phyloP scores from a whole-genome alignment of 2,888 invertebrate genomes.

The Dryobotodes eremita region DNA sequence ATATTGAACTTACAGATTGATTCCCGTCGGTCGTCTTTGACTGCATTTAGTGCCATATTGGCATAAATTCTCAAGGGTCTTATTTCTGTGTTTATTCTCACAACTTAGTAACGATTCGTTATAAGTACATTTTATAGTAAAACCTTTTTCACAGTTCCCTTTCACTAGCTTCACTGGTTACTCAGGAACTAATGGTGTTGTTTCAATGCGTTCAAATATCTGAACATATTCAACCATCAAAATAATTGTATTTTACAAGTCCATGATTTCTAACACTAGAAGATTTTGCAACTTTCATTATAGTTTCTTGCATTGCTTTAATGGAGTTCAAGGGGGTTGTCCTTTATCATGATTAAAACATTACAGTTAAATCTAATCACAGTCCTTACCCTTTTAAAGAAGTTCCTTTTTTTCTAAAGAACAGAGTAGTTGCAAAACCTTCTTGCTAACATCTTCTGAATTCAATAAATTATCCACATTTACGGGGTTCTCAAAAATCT shows the following conservation, averaged over 20 bases:
- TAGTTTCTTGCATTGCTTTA: not conserved
- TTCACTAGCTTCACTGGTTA: slow-evolving; percentile 31
- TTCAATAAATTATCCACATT: slow-evolving; percentile 21
- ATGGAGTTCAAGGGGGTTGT: not conserved
- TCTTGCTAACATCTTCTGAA: not conserved
- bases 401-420: not conserved
- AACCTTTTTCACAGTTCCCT: slow-evolving; percentile 15
- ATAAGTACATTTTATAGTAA: not conserved
- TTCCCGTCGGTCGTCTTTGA: not conserved
- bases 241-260: slow-evolving; percentile 17
- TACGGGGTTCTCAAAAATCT: not conserved
- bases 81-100: slow-evolving; percentile 15
- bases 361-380: not conserved
- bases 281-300: not conserved
- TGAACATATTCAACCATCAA: slow-evolving; percentile 4
- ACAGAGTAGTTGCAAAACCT: not conserved
- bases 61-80: not conserved
- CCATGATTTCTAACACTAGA: not conserved
- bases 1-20: not conserved
- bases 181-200: slow-evolving; percentile 13
- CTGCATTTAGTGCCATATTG: not conserved
- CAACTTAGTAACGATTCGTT: slow-evolving; percentile 7
- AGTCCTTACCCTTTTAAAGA: not conserved
- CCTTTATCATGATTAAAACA: not conserved
- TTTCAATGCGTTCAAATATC: slow-evolving; percentile 10